phyloP scores from a whole-genome alignment of 2,797 vertebrate genomes.

The Sebastes kiyomatsui region DNA sequence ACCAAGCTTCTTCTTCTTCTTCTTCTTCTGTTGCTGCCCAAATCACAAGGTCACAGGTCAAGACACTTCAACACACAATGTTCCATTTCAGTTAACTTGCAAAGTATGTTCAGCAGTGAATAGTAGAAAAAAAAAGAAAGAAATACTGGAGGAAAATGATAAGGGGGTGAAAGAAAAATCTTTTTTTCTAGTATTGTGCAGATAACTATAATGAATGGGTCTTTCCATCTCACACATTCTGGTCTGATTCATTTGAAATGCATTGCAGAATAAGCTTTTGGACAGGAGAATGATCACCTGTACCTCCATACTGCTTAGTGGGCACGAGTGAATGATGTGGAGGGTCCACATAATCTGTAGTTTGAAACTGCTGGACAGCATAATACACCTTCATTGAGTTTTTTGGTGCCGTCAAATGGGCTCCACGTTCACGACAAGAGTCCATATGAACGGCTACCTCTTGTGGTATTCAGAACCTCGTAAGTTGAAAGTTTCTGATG shows the following conservation, averaged over 20 bases:
- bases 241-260: constrained; percentile 56
- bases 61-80: constrained; percentile 7
- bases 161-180: constrained; percentile 20
- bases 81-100: constrained; percentile 28
- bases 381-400: constrained; percentile 3
- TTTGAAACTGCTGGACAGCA: constrained; percentile 9
- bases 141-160: constrained; percentile 33
- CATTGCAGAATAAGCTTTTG: constrained; percentile 48
- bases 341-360: constrained; percentile 20
- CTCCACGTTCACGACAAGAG: accelerated
- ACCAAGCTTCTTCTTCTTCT: background rate
- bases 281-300: constrained; percentile 52
- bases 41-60: constrained; percentile 47
- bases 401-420: too few relatives aligned
- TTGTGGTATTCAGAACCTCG: too few relatives aligned
- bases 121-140: background rate
- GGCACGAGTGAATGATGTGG: constrained; percentile 35
- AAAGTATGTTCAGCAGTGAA: constrained; percentile 8
- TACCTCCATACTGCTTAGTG: constrained; percentile 24
- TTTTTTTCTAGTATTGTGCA: constrained; percentile 27
- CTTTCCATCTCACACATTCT: constrained; percentile 46
- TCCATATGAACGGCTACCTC: too few relatives aligned
- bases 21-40: background rate
- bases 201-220: constrained; percentile 59
- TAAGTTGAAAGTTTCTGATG: too few relatives aligned